Base-by-base conservation (phyloP, 2,113 vertebrate genomes). In the Entelurus aequoreus region DNA sequence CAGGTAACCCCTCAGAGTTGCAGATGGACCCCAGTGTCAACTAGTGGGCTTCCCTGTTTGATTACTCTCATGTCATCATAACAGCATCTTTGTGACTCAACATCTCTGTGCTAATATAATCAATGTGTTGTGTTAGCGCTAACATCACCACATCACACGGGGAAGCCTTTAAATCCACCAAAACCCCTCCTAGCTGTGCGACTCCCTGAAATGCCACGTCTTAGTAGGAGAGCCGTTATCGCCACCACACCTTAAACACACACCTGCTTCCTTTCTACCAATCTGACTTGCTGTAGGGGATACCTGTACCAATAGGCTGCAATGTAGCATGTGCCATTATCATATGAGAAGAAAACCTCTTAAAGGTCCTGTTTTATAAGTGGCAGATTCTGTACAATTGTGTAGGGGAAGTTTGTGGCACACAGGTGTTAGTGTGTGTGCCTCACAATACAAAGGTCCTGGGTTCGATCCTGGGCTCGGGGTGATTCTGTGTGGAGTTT, bases 71-170 rank as follows among this genome's bases (percentile, higher is more conserved):
- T 71, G 10, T 76, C 60, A 21, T 37, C 42, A 56, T 60, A 44
- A 68, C 55, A 9, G 74, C 69, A 68, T 70, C 55, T 66, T 62
- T 28, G 28, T 28, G 28, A 28, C 4, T 28, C 28, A 28, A 28
- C 28, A 2, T 28, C 28, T 2, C 28, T 28, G 28, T 28, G 28
- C 28, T 28, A 4, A 28, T 28, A 28, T 28, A 28, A 28, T 28
- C 28, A 28, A 28, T 28, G 86, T 96, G 93, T 89, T 95, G 84
- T 91, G 75, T 75, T 70, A 60, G 78, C 65, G 56, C 80, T 75
- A 90, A 92, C 91, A 86, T 90, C 90, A 90, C 91, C 90, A 90
- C 93, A 94, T 94, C 93, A 91, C 91, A 93, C 91, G 88, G 92
- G 92, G 92, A 86, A 92, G 89, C 75, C 87, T 80, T 88, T 92